A percentile compares a stretch with the other conserved stretches of the same genome.
Conservation (phyloP, 2,888 invertebrate genomes). For the Cheilosia grossa region DNA sequence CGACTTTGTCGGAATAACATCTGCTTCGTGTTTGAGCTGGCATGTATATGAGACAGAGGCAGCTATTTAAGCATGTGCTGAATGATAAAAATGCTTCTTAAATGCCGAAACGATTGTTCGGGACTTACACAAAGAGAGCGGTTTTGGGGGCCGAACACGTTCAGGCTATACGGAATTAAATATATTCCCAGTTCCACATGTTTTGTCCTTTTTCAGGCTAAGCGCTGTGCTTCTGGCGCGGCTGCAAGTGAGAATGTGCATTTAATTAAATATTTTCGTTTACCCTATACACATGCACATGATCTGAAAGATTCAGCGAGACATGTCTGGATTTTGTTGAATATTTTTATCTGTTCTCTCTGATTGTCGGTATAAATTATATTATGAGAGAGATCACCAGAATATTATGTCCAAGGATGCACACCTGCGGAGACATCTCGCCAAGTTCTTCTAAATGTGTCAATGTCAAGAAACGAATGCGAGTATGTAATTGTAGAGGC, state of each 20-base stretch:
- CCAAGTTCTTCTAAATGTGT: too few relatives aligned
- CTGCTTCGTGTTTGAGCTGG: slow-evolving; percentile 59
- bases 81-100: slow-evolving; percentile 64
- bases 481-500: too few relatives aligned
- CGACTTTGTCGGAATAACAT: slow-evolving; percentile 66
- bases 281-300: slow-evolving; percentile 8
- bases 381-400: neutral
- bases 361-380: neutral
- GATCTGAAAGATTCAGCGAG: slow-evolving; percentile 47
- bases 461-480: too few relatives aligned
- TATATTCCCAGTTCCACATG: slow-evolving; percentile 22
- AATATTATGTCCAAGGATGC: too few relatives aligned
- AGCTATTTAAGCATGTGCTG: slow-evolving; percentile 68
- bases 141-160: neutral
- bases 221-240: neutral
- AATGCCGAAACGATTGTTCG: slow-evolving; percentile 41
- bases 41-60: slow-evolving; percentile 31
- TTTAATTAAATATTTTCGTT: slow-evolving; percentile 72
- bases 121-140: neutral
- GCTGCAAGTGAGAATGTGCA: slow-evolving; percentile 41
- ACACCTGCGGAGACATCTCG: too few relatives aligned
- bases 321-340: slow-evolving; percentile 38
- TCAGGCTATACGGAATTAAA: slow-evolving; percentile 40
- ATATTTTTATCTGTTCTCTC: neutral
- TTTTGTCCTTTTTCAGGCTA: neutral